Conservation (phyloP, 2,113 vertebrate genomes). For the Lagenorhynchus albirostris region DNA sequence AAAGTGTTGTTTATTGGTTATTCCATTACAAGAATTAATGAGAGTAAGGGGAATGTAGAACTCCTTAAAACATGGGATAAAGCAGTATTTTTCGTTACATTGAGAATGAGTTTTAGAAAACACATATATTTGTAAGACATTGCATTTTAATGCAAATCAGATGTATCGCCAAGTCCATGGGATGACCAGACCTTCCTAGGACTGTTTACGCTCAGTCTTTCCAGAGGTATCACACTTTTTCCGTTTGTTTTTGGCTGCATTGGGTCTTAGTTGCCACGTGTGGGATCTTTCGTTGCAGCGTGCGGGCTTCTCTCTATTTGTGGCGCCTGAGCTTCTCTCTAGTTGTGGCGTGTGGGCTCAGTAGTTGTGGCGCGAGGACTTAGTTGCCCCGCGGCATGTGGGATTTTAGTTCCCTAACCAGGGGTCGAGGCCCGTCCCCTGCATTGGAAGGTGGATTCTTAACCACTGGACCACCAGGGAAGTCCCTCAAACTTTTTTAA, state of each 20-base stretch:
- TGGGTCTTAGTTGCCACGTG: no score
- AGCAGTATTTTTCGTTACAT: slow-evolving; percentile 23
- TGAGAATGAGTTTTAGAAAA: slow-evolving; percentile 40
- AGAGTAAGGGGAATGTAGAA: neutral
- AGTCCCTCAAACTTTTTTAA: neutral
- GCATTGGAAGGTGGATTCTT: no score
- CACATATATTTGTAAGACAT: neutral
- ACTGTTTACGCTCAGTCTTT: neutral
- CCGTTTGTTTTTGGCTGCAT: no score
- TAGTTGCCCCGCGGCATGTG: no score
- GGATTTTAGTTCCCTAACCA: no score
- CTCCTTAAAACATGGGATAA: slow-evolving; percentile 35
- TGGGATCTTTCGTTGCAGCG: no score
- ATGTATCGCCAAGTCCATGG: neutral
- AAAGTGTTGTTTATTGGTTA: neutral
- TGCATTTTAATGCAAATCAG: slow-evolving; percentile 55
- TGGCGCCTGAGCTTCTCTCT: no score
- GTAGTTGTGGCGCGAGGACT: no score
- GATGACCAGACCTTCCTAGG: neutral
- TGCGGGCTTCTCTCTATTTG: no score
- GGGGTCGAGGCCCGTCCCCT: no score
- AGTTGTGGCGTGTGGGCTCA: no score
- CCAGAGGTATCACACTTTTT: neutral
- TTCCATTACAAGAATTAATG: neutral
- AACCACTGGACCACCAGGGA: no score